Evolutionary conservation across 2,888 invertebrate genomes (phyloP).

Genomic region (Drosophila eohydei): DNA sequence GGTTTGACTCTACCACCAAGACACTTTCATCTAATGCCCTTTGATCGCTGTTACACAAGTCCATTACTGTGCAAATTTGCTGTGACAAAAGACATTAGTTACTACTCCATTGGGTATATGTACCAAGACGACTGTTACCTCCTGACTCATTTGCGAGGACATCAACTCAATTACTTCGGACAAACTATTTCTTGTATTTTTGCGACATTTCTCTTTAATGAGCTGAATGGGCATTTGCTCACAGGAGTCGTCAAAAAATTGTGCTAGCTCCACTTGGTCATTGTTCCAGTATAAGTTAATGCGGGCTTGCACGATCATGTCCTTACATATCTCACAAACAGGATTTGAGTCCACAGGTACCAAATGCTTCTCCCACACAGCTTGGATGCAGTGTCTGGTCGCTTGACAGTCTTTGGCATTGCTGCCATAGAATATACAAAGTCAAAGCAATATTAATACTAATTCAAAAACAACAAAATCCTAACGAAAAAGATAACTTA

Average conservation of each 20-base stretch:
- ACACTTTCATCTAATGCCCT: not conserved
- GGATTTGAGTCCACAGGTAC: constrained; percentile 8
- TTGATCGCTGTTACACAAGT: constrained; percentile 16
- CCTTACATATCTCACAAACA: constrained; percentile 8
- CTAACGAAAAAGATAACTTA: too few species aligned
- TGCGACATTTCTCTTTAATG: not conserved
- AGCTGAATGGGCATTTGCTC: not conserved
- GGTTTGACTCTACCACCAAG: not conserved
- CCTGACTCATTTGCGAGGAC: constrained; percentile 21
- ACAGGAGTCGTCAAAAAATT: not conserved
- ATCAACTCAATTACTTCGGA: constrained; percentile 1
- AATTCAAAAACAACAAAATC: too few species aligned
- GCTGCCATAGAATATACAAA: not conserved
- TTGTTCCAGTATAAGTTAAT: not conserved
- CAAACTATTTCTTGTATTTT: not conserved
- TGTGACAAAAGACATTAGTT: not conserved
- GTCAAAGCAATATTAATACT: not conserved
- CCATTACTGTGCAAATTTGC: constrained; percentile 26
- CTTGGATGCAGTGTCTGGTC: not conserved
- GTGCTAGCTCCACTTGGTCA: not conserved
- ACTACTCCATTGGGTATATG: too few species aligned
- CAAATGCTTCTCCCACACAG: constrained; percentile 7
- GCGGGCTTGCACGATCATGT: constrained; percentile 3
- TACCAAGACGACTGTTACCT: constrained; percentile 1
- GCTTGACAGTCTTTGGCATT: constrained; percentile 21